Conservation (phyloP, 2,797 vertebrate genomes). For the Sebastes steindachneri region DNA sequence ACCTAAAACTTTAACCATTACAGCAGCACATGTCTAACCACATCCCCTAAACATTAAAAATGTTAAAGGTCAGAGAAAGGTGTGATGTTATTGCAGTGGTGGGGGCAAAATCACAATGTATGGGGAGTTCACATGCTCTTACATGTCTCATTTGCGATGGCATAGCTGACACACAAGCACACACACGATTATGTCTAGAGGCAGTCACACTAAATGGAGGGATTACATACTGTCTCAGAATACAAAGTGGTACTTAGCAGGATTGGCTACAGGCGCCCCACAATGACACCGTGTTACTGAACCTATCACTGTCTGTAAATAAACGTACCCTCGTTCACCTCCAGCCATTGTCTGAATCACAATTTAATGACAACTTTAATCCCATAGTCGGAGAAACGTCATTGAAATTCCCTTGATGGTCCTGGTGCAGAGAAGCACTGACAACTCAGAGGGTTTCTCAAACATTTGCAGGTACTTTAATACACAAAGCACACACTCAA, state of each 20-base stretch:
- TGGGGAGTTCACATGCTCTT: not conserved
- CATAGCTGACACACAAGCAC: not conserved
- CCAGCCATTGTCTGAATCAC: slow-evolving; percentile 2
- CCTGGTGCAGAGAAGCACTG: not conserved
- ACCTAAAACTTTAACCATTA: not conserved
- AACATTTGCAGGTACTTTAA: not conserved
- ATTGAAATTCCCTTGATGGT: not conserved
- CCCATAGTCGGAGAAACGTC: not conserved
- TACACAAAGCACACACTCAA: not conserved
- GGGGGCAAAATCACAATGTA: not conserved
- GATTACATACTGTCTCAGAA: slow-evolving; percentile 39
- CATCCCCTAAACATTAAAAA: not conserved
- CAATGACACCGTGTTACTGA: slow-evolving; percentile 19
- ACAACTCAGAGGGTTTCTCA: not conserved
- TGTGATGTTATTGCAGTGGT: not conserved
- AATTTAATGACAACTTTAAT: slow-evolving; percentile 18
- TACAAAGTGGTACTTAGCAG: slow-evolving; percentile 41
- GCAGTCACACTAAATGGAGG: slow-evolving; percentile 9
- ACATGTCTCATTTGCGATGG: not conserved
- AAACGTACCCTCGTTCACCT: slow-evolving; percentile 14
- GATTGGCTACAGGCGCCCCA: slow-evolving; percentile 24
- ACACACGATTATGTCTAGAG: not conserved
- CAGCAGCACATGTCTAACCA: not conserved
- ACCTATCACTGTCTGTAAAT: slow-evolving; percentile 45
- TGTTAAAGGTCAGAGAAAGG: not conserved